A percentile compares a stretch with the other conserved stretches of the same genome.
Evolutionary conservation across 2,113 vertebrate genomes (phyloP).

Genomic region (Mellivora capensis): DNA sequence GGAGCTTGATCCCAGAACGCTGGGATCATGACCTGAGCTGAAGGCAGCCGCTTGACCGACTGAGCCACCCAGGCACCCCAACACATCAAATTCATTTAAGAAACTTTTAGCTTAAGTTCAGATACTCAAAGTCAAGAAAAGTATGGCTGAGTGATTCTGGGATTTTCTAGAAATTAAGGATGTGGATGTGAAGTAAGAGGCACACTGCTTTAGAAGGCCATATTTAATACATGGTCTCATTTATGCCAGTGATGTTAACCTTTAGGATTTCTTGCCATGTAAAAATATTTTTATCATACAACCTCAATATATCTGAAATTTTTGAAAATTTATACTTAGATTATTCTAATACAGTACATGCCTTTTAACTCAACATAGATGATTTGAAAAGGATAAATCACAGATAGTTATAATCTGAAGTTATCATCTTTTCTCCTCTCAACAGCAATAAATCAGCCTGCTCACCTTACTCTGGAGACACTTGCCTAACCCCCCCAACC

Average conservation of each 20-base stretch:
- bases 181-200: background rate
- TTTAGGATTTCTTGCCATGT: background rate
- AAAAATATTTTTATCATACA: slow-evolving; percentile 10
- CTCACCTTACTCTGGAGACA: background rate
- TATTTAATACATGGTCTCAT: background rate
- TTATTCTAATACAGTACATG: background rate
- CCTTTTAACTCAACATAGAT: background rate
- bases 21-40: no score
- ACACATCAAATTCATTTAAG: background rate
- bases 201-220: background rate
- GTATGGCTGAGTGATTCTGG: background rate
- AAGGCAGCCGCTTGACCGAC: no score
- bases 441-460: background rate
- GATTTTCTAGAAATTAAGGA: background rate
- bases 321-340: background rate
- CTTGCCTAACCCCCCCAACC: background rate
- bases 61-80: no score
- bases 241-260: background rate
- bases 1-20: no score
- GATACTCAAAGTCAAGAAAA: background rate
- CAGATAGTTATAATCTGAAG: background rate
- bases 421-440: background rate
- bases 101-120: slow-evolving; percentile 10
- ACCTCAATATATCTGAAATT: background rate
- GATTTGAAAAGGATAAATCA: background rate